Base-by-base conservation (phyloP, 23 tunicate species). In the Diplosoma virens region DNA sequence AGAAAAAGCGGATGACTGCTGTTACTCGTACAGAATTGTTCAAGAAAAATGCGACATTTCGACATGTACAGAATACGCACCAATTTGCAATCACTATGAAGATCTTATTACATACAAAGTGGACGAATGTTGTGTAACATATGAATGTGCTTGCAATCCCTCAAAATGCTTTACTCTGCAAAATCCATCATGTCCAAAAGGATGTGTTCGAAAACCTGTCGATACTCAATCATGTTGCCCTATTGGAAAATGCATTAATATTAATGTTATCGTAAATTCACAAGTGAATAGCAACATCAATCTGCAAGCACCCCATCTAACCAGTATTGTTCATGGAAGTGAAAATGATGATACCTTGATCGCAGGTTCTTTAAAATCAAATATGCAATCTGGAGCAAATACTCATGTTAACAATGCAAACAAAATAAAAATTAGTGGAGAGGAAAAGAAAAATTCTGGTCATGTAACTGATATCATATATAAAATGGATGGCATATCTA, bases 1-100 rank as follows among this genome's bases (percentile, higher is more conserved):
- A 63, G 96, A 89, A 78, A 89, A 83, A 73, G 85, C 87, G 3
- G 89, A 89, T 72, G 96, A 89, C 65, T 89, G 96, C 46, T 89
- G 96, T 50, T 82, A 78, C 48, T 52, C 73, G 0, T 89, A 83
- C 78, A 56, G 86, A 28, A 53, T 79, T 11, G 68, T 89, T 1
- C 37, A 81, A 3, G 79, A 79, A 28, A 60, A 48, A 2, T 93
- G 98, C 33, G 94, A 93, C 33, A 31, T 79, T 2, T 25, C 76
- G 6, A 56, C 14, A 1, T 93, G 98, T 69, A 30, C 32, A 45
- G 87, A 89, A 56, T 29, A 22, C 9, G 75, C 96, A 1, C 76
- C 82, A 32, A 48, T 75, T 0, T 89, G 96, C 59, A 32, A 74
- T 32, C 52, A 67, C 29, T 83, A 47, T 68, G 96, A 89, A 65